Conservation (phyloP, 92 coral and sea anemone species). For the Parazoanthus swiftii region DNA sequence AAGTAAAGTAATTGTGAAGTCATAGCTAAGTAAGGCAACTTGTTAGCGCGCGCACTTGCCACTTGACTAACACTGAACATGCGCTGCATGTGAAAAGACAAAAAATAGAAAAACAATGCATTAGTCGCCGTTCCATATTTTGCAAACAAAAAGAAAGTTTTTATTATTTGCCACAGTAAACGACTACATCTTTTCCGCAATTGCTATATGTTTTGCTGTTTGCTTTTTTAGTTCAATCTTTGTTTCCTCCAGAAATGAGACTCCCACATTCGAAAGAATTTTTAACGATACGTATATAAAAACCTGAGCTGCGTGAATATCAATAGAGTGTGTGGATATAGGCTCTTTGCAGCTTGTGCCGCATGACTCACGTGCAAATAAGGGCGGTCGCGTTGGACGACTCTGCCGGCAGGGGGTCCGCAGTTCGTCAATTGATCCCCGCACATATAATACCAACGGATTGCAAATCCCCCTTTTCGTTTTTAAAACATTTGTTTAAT, state of each 20-base stretch:
- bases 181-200: background rate
- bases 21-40: background rate
- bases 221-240: background rate
- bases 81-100: background rate
- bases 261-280: background rate
- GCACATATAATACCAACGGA: background rate
- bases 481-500: too few species aligned
- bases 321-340: background rate
- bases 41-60: constrained; percentile 4
- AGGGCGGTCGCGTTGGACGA: background rate
- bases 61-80: constrained; percentile 1
- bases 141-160: background rate
- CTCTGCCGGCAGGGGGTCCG: background rate
- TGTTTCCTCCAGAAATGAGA: background rate
- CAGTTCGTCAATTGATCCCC: constrained; percentile 2
- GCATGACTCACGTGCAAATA: constrained; percentile 10
- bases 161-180: background rate
- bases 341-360: background rate
- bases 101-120: background rate
- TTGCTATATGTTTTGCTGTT: background rate
- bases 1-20: background rate
- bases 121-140: background rate
- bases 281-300: background rate
- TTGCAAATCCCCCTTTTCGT: background rate
- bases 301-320: background rate